Conservation (phyloP, 2,113 vertebrate genomes). For the Anhinga rufa region DNA sequence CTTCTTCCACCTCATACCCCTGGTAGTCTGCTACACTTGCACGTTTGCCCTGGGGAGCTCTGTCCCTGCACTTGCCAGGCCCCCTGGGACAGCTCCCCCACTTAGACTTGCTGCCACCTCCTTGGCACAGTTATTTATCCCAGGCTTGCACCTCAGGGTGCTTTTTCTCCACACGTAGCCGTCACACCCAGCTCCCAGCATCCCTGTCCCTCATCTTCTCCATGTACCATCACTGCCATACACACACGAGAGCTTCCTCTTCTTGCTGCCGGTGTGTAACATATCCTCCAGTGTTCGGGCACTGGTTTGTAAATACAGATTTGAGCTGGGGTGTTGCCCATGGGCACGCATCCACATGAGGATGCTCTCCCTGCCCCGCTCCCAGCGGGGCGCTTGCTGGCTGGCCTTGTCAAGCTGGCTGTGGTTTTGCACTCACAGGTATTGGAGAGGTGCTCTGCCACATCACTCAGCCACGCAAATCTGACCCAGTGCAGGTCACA, state of each 20-base stretch:
- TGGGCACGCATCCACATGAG: background rate
- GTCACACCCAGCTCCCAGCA: background rate
- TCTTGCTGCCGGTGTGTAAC: background rate
- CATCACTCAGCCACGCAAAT: background rate
- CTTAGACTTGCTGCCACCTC: background rate
- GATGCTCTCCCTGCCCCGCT: background rate
- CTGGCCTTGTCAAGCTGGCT: background rate
- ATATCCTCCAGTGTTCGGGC: background rate
- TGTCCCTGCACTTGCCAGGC: background rate
- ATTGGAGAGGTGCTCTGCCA: rapidly evolving
- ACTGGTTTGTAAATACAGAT: background rate
- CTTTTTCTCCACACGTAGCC: background rate
- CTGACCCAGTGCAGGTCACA: background rate
- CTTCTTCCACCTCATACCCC: background rate
- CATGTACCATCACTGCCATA: background rate
- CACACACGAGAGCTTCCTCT: background rate
- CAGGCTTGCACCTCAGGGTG: background rate
- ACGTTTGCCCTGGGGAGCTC: background rate
- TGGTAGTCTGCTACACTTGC: background rate
- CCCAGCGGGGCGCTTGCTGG: background rate
- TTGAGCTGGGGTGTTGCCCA: background rate
- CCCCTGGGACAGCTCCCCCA: background rate
- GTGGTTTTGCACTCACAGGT: background rate
- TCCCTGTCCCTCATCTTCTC: background rate
- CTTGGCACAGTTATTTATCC: background rate